Evolutionary conservation across 2,797 vertebrate genomes (phyloP).

Genomic region (Psittacula echo): DNA sequence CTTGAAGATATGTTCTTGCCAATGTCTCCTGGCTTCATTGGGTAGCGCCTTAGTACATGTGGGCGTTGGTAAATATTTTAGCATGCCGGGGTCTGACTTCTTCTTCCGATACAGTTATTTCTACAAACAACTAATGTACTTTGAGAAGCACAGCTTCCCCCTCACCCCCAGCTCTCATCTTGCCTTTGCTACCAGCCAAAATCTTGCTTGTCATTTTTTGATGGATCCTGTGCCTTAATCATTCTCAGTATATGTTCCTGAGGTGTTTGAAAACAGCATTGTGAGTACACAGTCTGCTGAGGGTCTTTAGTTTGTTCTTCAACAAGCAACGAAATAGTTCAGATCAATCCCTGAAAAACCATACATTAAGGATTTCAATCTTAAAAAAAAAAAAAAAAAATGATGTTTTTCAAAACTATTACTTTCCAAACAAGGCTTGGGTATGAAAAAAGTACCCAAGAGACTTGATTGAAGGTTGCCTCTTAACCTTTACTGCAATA

Average conservation of each 20-base stretch:
- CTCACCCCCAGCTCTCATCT: not conserved
- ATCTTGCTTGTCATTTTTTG: slow-evolving; percentile 17
- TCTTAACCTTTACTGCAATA: slow-evolving; percentile 1
- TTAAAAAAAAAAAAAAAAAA: not conserved
- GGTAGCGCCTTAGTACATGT: not conserved
- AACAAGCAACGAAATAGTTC: not conserved
- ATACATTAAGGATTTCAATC: not conserved
- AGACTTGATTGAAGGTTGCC: not conserved
- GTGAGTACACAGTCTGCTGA: not conserved
- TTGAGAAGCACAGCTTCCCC: not conserved
- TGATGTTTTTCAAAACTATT: not conserved
- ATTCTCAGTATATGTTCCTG: not conserved
- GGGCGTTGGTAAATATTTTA: slow-evolving; percentile 1
- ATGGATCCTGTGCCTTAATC: slow-evolving; percentile 11
- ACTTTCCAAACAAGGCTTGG: not conserved
- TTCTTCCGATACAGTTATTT: not conserved
- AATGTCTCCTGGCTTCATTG: not conserved
- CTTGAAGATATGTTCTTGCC: not conserved
- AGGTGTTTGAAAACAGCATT: not conserved
- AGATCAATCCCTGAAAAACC: not conserved
- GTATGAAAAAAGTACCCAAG: not conserved
- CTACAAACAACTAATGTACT: not conserved
- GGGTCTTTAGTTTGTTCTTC: slow-evolving; percentile 7
- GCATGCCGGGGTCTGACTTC: not conserved
- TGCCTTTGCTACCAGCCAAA: slow-evolving; percentile 24